phyloP scores from a whole-genome alignment of 2,888 invertebrate genomes.

The Hemicrepidius hirtus region DNA sequence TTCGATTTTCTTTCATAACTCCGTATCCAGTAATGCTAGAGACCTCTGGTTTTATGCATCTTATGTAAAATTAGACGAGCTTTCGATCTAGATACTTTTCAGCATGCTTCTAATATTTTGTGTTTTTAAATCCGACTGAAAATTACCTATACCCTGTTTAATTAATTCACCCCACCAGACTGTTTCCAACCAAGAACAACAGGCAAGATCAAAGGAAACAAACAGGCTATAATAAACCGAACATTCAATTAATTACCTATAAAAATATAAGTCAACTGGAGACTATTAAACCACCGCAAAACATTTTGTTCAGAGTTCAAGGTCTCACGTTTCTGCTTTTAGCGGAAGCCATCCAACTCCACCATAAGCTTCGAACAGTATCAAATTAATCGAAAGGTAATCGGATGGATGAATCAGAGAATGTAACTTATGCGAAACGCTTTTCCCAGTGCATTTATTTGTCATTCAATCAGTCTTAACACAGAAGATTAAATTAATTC shows the following conservation, averaged over 20 bases:
- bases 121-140: no score
- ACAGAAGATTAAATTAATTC: constrained; percentile 44
- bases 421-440: constrained; percentile 17
- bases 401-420: constrained; percentile 15
- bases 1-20: no score
- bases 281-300: constrained; percentile 12
- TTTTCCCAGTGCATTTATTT: constrained; percentile 25
- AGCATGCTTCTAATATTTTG: no score
- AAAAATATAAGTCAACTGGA: constrained; percentile 9
- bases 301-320: constrained; percentile 26
- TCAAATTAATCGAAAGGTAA: constrained; percentile 26
- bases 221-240: background rate
- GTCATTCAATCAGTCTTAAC: constrained; percentile 38
- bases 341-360: constrained; percentile 16
- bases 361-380: constrained; percentile 17
- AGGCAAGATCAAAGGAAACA: no score
- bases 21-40: no score
- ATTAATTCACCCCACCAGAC: no score
- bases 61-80: no score
- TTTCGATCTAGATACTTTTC: no score
- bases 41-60: no score
- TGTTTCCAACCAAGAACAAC: no score
- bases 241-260: constrained; percentile 14
- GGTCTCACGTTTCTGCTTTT: constrained; percentile 13
- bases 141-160: no score